Conservation (phyloP, 2,888 invertebrate species). For the Dichetophora obliterata region DNA sequence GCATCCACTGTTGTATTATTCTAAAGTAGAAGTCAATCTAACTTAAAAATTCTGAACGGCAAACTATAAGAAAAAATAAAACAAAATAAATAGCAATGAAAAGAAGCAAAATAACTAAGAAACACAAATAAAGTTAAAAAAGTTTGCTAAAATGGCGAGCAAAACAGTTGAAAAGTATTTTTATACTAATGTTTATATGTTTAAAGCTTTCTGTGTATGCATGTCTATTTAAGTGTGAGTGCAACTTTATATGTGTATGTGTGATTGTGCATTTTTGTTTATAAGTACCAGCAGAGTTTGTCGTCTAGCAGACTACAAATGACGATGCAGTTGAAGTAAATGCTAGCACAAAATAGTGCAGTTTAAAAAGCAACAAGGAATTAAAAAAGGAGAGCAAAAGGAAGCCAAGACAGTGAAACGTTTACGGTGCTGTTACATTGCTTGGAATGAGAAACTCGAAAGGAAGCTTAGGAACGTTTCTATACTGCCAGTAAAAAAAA, state of each 20-base stretch:
- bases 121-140: not conserved
- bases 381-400: not conserved
- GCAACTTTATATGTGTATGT: too few relatives aligned
- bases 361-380: not conserved
- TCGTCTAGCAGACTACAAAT: not conserved
- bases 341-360: not conserved
- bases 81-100: not conserved
- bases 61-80: constrained; percentile 29
- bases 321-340: constrained; percentile 13
- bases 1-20: constrained; percentile 35
- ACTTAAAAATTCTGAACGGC: constrained; percentile 30
- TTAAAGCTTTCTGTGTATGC: not conserved
- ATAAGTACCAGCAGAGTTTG: not conserved
- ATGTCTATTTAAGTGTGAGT: too few relatives aligned
- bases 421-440: too few relatives aligned
- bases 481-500: too few relatives aligned
- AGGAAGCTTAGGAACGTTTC: too few relatives aligned
- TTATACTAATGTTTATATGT: not conserved
- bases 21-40: constrained; percentile 40
- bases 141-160: constrained; percentile 29
- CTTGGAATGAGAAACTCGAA: too few relatives aligned
- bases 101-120: not conserved
- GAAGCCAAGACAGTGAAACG: too few relatives aligned
- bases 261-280: not conserved
- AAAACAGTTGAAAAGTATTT: constrained; percentile 22